Conservation (phyloP, 2,797 vertebrate species). For the Astyanax mexicanus region DNA sequence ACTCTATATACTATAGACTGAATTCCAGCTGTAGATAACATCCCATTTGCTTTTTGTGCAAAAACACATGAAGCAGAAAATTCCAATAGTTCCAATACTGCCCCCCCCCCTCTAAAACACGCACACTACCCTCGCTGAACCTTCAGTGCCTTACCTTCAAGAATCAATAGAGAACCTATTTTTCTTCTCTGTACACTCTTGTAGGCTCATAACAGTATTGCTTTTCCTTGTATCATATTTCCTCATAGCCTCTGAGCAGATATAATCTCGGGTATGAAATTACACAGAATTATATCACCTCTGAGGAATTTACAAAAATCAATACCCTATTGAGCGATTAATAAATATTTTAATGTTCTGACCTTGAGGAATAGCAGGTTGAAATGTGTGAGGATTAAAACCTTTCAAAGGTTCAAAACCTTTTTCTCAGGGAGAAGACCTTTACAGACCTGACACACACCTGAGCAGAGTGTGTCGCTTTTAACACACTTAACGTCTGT, state of each 20-base stretch:
- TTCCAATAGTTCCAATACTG: not conserved
- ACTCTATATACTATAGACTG: constrained; percentile 13
- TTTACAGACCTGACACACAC: no score
- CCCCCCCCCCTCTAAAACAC: no score
- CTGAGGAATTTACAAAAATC: constrained; percentile 11
- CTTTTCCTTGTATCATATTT: constrained; percentile 26
- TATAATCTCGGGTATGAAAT: constrained; percentile 18
- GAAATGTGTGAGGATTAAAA: not conserved
- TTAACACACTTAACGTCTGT: not conserved
- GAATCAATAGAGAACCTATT: constrained; percentile 28
- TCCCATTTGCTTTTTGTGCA: constrained; percentile 22
- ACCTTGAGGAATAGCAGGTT: constrained; percentile 3
- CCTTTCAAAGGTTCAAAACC: not conserved
- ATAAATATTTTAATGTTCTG: constrained; percentile 10
- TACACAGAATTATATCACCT: constrained; percentile 6
- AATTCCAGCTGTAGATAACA: constrained; percentile 10
- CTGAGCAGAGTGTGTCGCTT: no score
- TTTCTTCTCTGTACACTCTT: constrained; percentile 12
- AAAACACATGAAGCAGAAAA: constrained; percentile 18
- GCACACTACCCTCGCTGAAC: not conserved
- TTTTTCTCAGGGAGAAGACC: not conserved
- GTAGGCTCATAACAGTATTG: constrained; percentile 28
- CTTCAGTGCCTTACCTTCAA: not conserved
- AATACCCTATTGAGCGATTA: constrained; percentile 21
- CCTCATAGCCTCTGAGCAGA: constrained; percentile 3